Evolutionary conservation across 2,888 invertebrate species (phyloP).

Genomic region (Halictus ligatus): DNA sequence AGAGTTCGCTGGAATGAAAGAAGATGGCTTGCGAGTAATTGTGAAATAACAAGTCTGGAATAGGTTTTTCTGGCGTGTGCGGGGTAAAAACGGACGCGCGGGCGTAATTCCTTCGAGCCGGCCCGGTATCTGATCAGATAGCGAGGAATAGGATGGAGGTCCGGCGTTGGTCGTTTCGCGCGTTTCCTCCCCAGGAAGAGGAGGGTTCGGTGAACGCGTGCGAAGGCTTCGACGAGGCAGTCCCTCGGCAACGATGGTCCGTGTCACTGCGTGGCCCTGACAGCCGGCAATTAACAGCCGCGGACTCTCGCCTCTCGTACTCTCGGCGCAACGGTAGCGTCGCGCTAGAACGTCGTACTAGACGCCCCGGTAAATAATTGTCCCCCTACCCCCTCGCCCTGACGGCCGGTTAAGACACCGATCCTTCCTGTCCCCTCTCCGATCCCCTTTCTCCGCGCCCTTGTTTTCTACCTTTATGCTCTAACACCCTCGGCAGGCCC

Average conservation of each 20-base stretch:
- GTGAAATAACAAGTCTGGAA: neutral
- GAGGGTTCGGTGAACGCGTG: slow-evolving; percentile 59
- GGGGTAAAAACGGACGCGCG: neutral
- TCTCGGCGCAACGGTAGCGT: slow-evolving; percentile 49
- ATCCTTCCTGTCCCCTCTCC: slow-evolving; percentile 67
- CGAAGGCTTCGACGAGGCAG: slow-evolving; percentile 65
- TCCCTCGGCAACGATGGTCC: slow-evolving; percentile 68
- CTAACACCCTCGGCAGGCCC: slow-evolving; percentile 52
- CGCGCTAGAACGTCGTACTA: slow-evolving; percentile 67
- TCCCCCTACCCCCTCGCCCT: slow-evolving; percentile 62
- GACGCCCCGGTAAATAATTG: slow-evolving; percentile 82
- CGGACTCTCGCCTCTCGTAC: slow-evolving; percentile 78
- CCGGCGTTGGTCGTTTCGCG: slow-evolving; percentile 46
- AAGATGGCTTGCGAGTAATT: neutral
- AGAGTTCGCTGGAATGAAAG: neutral
- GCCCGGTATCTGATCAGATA: neutral
- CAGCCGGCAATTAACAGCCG: slow-evolving; percentile 84
- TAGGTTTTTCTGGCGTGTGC: neutral
- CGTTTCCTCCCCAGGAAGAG: slow-evolving; percentile 60
- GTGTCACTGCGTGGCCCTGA: slow-evolving; percentile 81
- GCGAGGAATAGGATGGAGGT: slow-evolving; percentile 19
- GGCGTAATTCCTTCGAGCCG: neutral
- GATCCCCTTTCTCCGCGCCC: slow-evolving; percentile 21
- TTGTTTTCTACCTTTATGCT: slow-evolving; percentile 57
- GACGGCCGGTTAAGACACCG: slow-evolving; percentile 80